Evolutionary conservation across 2,797 vertebrate species (phyloP).

Genomic region (Pelodytes ibericus): DNA sequence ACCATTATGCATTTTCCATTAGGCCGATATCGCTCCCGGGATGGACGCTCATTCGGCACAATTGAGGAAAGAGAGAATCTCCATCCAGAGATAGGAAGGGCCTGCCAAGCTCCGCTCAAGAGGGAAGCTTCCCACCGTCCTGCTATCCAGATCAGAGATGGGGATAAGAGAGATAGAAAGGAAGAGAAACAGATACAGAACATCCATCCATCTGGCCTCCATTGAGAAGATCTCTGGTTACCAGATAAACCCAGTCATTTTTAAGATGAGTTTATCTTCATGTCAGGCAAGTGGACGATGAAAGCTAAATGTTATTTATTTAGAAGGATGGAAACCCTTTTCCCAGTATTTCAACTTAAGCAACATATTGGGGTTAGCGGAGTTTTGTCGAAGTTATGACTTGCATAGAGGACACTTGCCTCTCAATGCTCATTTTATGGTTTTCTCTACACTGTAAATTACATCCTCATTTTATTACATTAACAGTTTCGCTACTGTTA

Average conservation of each 20-base stretch:
- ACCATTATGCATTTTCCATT: conserved; percentile 80
- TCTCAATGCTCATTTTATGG: not conserved
- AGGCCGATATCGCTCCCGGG: conserved; percentile 59
- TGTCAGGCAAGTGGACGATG: conserved; percentile 12
- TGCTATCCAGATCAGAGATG: conserved; percentile 60
- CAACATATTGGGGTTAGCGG: not conserved
- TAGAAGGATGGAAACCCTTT: conserved; percentile 14
- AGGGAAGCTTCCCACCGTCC: conserved; percentile 69
- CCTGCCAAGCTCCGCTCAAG: conserved; percentile 76
- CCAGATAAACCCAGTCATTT: conserved; percentile 40
- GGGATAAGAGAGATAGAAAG: conserved; percentile 55
- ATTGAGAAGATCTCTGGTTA: conserved; percentile 51
- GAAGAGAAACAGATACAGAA: conserved; percentile 60
- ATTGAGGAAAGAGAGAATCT: conserved; percentile 75
- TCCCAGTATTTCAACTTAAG: not conserved
- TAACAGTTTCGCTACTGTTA: too few relatives aligned
- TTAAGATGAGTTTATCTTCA: conserved; percentile 37
- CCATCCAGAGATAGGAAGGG: conserved; percentile 70
- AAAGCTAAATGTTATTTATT: conserved; percentile 24
- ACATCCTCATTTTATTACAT: too few relatives aligned
- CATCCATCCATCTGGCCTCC: conserved; percentile 65
- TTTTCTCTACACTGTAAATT: too few relatives aligned
- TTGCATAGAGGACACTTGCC: not conserved
- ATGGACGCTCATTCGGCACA: conserved; percentile 63
- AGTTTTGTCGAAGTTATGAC: not conserved